Percentiles rank a stretch among this genome's conserved stretches.
phyloP scores from a whole-genome alignment of 2,797 vertebrate species.

The Enteromius mattozi region DNA sequence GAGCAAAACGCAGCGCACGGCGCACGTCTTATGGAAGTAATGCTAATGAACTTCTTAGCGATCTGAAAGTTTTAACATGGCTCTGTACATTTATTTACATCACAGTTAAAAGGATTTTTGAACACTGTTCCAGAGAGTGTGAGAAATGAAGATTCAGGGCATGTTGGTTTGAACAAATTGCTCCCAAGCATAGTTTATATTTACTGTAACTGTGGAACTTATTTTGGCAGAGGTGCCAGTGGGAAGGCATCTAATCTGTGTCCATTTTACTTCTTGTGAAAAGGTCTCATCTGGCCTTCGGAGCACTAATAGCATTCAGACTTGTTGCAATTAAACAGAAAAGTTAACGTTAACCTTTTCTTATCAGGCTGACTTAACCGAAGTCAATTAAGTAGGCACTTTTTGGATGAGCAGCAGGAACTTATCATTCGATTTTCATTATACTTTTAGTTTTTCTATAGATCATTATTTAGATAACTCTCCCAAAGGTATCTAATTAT shows the following conservation, averaged over 20 bases:
- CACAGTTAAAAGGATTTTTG: slow-evolving; percentile 13
- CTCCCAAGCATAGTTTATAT: not conserved
- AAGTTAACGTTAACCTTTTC: slow-evolving; percentile 41
- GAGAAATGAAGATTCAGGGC: not conserved
- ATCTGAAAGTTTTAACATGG: slow-evolving; percentile 8
- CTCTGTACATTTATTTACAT: slow-evolving; percentile 29
- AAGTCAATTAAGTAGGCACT: slow-evolving; percentile 39
- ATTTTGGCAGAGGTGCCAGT: slow-evolving; percentile 20
- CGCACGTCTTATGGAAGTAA: slow-evolving; percentile 1
- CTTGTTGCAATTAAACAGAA: slow-evolving; percentile 33
- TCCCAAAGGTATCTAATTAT: not conserved
- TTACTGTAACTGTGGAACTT: not conserved
- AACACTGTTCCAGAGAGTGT: slow-evolving; percentile 5
- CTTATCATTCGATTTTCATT: slow-evolving; percentile 28
- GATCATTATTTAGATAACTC: slow-evolving; percentile 39
- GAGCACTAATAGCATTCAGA: slow-evolving; percentile 39
- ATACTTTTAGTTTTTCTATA: slow-evolving; percentile 10
- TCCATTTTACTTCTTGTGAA: not conserved
- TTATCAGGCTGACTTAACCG: slow-evolving; percentile 30
- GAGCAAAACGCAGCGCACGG: slow-evolving; percentile 22
- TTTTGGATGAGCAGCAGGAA: slow-evolving; percentile 7
- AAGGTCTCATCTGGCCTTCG: slow-evolving; percentile 4
- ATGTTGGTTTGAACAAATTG: not conserved
- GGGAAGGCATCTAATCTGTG: slow-evolving; percentile 28
- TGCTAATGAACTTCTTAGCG: slow-evolving; percentile 40